Base-by-base conservation (phyloP, 2,113 vertebrate species). In the Albula goreensis region DNA sequence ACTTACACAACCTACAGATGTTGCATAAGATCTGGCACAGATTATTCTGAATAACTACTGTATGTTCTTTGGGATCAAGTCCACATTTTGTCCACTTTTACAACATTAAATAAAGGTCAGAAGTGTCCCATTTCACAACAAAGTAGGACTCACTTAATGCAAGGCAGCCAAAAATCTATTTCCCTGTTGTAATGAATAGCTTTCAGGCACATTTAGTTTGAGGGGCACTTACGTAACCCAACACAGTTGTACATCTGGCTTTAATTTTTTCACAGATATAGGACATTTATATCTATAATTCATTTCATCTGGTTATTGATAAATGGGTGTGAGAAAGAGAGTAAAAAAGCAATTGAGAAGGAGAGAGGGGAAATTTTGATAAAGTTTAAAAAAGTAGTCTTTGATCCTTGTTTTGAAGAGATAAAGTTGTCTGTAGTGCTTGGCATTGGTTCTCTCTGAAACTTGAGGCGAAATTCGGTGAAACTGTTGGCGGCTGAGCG, bases 401-500 rank as follows among this genome's bases (percentile, higher is more conserved):
- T 90, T 89, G 85, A 90, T 84, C 81, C 83, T 78, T 81, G 80
- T 86, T 84, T 82, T 86, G 66, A 57, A 49, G 19, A 82, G 82
- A 82, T 85, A 86, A 53, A 86, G 52, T 49, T 52, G 56, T 79
- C 90, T 89, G 31, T 48, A 77, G 92, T 91, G 87, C 86, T 19
- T 1, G 3, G 87, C 87, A 25, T 86, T 84, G 84, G 88, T 41
- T 41, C 86, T 87, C 49, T 90, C 81, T 3, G 0, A 8, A 57
- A 85, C 90, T 93, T 94, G 93, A 94, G 94, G 94, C 90, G 25
- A 63, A 6, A 0, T 56, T 57, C 83, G 57, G 88, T 81, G 85
- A 41, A 86, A 77, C 87, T 74, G 12, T 70, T 63, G 84, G 82
- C 89, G 88, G 12, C 48, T 85, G 79, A 82, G 57, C 41, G 17